Evolutionary conservation across 2,888 invertebrate genomes (phyloP), one percentile per base, ranked within the genome.

Genomic region (Stratiomys singularior): DNA sequence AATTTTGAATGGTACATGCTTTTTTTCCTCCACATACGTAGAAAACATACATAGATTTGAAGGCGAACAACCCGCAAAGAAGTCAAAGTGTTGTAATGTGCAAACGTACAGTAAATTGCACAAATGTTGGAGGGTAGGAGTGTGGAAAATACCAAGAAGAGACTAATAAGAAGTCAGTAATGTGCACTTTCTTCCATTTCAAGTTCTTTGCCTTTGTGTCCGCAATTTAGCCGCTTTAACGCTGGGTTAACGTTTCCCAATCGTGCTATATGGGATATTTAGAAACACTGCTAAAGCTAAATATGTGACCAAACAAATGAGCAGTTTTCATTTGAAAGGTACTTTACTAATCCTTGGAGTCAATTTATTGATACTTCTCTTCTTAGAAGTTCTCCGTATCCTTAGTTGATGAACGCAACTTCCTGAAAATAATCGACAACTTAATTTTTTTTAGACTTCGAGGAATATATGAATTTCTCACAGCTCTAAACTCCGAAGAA

Each of bases 121-220:
- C 23, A 18, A 21, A 21, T 9, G 7, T 5, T 7, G 5, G 25
- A 18, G 9, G 18, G 60, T 5, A 60, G 15, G 18, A 60, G 23
- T 25, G 25, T 25, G 23, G 60, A 21, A 25, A 60, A 67, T 67
- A 67, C 67, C 67, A 44, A 67, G 67, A 67, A 67, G 44, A 27
- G 18, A 21, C 44, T 44, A 13, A 44, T 21, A 60, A 60, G 60
- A 60, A 60, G 60, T 67, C 67, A 46, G 44, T 44, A 67, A 67
- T 67, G 67, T 44, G 44, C 67, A 67, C 67, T 67, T 67, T 67
- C 67, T 67, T 67, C 44, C 67, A 44, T 64, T 64, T 64, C 37
- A 28, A 67, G 67, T 67, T 67, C 67, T 67, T 67, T 67, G 67
- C 44, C 67, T 67, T 66, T 30, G 66, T 60, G 66, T 60, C 60